These are phyloP conservation scores for Phylloscopus trochilus DNA, from an alignment of 2,113 vertebrate species.

Conservation along the genomic window DNA sequence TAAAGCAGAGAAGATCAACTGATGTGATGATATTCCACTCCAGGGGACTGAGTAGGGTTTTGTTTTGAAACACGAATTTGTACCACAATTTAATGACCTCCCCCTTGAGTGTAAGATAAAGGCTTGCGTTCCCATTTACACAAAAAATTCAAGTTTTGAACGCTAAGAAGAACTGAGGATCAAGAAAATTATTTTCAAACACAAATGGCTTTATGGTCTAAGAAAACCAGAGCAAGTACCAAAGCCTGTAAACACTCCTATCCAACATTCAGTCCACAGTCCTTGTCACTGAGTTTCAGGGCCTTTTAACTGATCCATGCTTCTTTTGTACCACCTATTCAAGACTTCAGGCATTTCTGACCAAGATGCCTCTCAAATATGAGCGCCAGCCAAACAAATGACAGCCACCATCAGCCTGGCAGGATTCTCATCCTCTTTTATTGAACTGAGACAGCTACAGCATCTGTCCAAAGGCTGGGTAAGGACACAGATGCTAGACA, in stretches of 20 bases:
- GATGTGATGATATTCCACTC: not conserved
- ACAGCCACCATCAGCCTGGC: not conserved
- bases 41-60: not conserved
- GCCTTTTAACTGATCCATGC: not conserved
- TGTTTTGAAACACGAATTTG: not conserved
- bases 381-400: not conserved
- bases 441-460: not conserved
- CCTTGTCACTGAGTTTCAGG: not conserved
- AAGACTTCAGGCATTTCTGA: not conserved
- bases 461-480: not conserved
- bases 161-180: not conserved
- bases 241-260: not conserved
- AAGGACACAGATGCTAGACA: not conserved
- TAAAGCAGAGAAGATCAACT: not conserved
- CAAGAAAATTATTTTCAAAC: not conserved
- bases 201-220: not conserved
- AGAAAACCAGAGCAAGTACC: not conserved
- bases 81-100: not conserved
- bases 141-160: not conserved
- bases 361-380: not conserved
- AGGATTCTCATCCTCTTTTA: not conserved
- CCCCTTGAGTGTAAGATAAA: not conserved
- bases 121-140: not conserved
- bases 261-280: not conserved
- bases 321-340: not conserved